Evolutionary conservation across 2,888 invertebrate species (phyloP).

Genomic region (Agrochola circellaris): DNA sequence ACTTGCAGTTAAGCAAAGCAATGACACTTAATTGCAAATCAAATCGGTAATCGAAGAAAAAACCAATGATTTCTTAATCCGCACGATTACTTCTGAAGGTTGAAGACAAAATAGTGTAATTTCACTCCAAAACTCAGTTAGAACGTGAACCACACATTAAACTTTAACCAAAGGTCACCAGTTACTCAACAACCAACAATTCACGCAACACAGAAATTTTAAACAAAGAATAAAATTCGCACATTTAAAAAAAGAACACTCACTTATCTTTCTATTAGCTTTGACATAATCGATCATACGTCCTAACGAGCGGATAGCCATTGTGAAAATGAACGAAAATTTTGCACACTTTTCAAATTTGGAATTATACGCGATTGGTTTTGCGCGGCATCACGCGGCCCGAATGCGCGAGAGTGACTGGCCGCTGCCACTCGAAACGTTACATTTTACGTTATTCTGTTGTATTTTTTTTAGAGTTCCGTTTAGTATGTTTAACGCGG

Average conservation of each 20-base stretch:
- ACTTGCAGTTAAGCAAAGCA: constrained; percentile 20
- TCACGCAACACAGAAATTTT: constrained; percentile 42
- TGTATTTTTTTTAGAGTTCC: constrained; percentile 69
- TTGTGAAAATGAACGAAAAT: constrained; percentile 65
- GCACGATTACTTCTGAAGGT: constrained; percentile 49
- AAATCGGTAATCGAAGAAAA: constrained; percentile 45
- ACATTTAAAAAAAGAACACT: constrained; percentile 69
- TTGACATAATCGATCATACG: constrained; percentile 76
- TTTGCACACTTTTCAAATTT: constrained; percentile 65
- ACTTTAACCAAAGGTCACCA: constrained; percentile 54
- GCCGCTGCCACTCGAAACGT: constrained; percentile 64
- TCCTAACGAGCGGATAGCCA: constrained; percentile 73
- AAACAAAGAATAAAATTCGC: constrained; percentile 52
- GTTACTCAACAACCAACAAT: constrained; percentile 44
- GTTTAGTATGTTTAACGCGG: constrained; percentile 39
- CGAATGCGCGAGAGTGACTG: constrained; percentile 81
- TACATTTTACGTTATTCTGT: constrained; percentile 69
- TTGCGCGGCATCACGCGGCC: constrained; percentile 74
- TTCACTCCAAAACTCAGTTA: constrained; percentile 50
- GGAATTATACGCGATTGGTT: constrained; percentile 54
- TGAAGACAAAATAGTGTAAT: constrained; percentile 50
- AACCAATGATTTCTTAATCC: constrained; percentile 54
- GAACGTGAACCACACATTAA: constrained; percentile 40
- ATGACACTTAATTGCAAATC: constrained; percentile 53
- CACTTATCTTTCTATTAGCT: constrained; percentile 77